These are phyloP conservation scores for Sebastes schlegelii DNA, from an alignment of 2,113 vertebrate species.

Conservation along the genomic window DNA sequence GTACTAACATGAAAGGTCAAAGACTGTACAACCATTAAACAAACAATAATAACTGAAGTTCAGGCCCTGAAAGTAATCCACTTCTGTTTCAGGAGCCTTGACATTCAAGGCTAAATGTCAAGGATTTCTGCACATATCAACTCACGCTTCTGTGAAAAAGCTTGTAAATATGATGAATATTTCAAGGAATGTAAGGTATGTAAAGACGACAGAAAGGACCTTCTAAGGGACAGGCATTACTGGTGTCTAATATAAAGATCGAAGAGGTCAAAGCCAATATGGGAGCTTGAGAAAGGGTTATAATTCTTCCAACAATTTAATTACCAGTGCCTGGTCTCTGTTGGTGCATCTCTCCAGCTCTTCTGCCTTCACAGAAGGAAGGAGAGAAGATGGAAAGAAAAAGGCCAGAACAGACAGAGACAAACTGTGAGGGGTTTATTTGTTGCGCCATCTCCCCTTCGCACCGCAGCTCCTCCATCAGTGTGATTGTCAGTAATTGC, in stretches of 20 bases:
- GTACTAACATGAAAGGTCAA: not conserved
- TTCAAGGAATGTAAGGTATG: constrained; percentile 26
- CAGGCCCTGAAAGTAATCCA: not conserved
- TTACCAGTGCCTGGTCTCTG: constrained; percentile 6
- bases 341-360: not conserved
- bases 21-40: not conserved
- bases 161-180: not conserved
- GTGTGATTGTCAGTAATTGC: constrained; percentile 71
- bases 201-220: constrained; percentile 8
- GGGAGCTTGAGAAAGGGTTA: not conserved
- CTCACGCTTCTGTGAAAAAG: not conserved
- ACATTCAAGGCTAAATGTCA: not conserved
- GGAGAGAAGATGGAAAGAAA: not conserved
- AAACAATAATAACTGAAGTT: not conserved
- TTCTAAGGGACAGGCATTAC: not conserved
- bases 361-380: not conserved
- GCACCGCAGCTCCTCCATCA: constrained; percentile 65
- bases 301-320: constrained; percentile 14
- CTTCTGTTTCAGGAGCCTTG: not conserved
- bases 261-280: constrained; percentile 6
- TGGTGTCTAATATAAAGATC: constrained; percentile 6
- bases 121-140: not conserved
- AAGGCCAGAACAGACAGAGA: constrained; percentile 45
- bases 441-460: constrained; percentile 57
- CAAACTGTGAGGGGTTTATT: constrained; percentile 58